Conservation (phyloP, 2,797 vertebrate genomes). For the Trichosurus vulpecula region DNA sequence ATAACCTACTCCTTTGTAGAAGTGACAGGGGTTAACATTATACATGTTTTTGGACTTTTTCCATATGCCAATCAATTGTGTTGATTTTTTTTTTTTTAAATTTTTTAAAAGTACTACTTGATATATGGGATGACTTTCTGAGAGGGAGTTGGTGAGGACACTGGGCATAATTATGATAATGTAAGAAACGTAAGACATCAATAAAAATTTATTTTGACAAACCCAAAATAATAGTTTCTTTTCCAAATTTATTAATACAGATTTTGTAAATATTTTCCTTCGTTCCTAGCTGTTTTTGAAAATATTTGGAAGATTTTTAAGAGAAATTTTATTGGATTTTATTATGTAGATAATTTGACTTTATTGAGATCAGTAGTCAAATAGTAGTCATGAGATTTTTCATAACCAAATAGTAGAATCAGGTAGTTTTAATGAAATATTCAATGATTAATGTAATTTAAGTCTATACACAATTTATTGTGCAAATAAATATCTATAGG, state of each 20-base stretch:
- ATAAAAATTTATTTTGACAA: neutral
- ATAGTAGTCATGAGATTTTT: neutral
- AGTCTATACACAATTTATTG: neutral
- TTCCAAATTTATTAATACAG: neutral
- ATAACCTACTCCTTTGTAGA: neutral
- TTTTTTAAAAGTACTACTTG: too few relatives aligned
- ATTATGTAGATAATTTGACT: constrained; percentile 15
- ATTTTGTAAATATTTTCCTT: too few relatives aligned
- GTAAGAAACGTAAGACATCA: neutral
- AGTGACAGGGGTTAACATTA: neutral
- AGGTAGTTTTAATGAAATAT: neutral
- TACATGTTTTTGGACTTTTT: neutral
- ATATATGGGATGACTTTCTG: neutral
- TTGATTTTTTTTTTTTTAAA: neutral
- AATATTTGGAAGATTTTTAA: neutral
- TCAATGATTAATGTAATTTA: constrained; percentile 12
- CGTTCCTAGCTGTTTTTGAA: neutral
- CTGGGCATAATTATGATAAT: neutral
- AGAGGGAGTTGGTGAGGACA: neutral
- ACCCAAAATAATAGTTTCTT: neutral
- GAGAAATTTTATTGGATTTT: neutral
- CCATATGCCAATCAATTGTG: neutral
- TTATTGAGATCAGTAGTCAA: constrained; percentile 14
- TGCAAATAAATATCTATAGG: neutral
- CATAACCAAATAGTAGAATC: neutral